Percentiles rank a stretch among this genome's conserved stretches.
Conservation (phyloP, 2,888 invertebrate species). For the Drosophila sordidula region DNA sequence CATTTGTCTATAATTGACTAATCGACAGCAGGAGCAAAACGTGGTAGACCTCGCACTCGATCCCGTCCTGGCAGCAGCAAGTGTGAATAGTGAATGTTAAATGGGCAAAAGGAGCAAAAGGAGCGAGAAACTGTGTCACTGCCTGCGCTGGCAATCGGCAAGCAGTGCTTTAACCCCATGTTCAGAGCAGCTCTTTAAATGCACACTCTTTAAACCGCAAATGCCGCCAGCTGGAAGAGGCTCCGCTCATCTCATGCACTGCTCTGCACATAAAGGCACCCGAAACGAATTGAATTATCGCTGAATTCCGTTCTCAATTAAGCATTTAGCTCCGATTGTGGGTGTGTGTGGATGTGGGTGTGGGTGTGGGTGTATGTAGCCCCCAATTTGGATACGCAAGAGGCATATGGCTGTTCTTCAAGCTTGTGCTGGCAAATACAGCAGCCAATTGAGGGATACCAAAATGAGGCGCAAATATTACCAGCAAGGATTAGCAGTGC, state of each 20-base stretch:
- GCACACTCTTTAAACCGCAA: constrained; percentile 22
- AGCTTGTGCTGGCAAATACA: constrained; percentile 25
- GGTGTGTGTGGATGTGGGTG: constrained; percentile 10
- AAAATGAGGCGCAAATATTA: constrained; percentile 54
- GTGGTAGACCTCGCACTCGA: constrained; percentile 21
- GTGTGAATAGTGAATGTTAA: constrained; percentile 32
- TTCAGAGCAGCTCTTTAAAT: constrained; percentile 37
- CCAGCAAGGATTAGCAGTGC: constrained; percentile 28
- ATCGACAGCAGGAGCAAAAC: constrained; percentile 62
- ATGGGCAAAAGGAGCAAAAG: constrained; percentile 14
- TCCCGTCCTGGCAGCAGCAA: constrained; percentile 12
- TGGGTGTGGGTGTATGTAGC: constrained; percentile 4
- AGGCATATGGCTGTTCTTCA: constrained; percentile 11
- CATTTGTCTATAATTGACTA: constrained; percentile 78
- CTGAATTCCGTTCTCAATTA: constrained; percentile 71
- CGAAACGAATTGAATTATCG: constrained; percentile 67
- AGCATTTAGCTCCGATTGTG: constrained; percentile 39
- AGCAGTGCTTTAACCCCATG: constrained; percentile 24
- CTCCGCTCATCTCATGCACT: constrained; percentile 1
- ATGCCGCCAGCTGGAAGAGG: constrained; percentile 15
- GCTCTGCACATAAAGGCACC: constrained; percentile 14
- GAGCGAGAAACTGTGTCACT: constrained; percentile 52
- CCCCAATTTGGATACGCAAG: constrained; percentile 9
- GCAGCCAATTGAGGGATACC: constrained; percentile 40
- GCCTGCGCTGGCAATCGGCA: constrained; percentile 2